Evolutionary conservation across 2,797 vertebrate genomes (phyloP), one percentile per base, ranked within the genome.

Genomic region (Lindbergichthys nudifrons): DNA sequence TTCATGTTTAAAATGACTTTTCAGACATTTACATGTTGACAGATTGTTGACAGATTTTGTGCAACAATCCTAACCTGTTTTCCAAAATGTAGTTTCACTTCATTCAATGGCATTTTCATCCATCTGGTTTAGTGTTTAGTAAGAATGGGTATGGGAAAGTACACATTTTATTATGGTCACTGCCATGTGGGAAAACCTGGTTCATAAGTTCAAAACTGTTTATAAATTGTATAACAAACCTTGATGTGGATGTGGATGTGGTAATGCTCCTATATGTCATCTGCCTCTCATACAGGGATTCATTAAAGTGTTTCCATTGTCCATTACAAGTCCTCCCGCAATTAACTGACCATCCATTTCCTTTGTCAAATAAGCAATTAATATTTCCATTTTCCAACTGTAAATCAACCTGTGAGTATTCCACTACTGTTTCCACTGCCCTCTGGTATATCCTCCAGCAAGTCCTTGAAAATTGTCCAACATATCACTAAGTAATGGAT

Each of bases 371-470:
- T 53, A 47, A n/a, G 52, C 15, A 7, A 77, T 79, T 68, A 53
- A 8, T 39, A 64, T 74, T 73, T 76, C 66, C 66, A 74, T 72
- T 80, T 54, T 41, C 36, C 53, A 12, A 50, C 5, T 32, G 60
- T 80, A 62, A 75, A 78, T 73, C 52, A 65, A 30, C 36, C 23
- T 30, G 26, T 14, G 51, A 66, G 63, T 46, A 23, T 75, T 63
- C 26, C 11, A 46, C 69, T 1, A 36, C 21, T 16, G 10, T 66
- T 60, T 75, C 64, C 53, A 62, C n/a, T 43, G 19, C 63, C 48
- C 51, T 46, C 57, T 10, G 61, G 32, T 39, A 11, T 52, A 67
- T 69, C 70, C 56, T 71, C 52, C 19, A 42, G 57, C 39, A 56
- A 21, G 23, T 56, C 52, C 47, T 10, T 63, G 21, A 36, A 46